Evolutionary conservation across 2,113 vertebrate species (phyloP).

Genomic region (Saiga tatarica): DNA sequence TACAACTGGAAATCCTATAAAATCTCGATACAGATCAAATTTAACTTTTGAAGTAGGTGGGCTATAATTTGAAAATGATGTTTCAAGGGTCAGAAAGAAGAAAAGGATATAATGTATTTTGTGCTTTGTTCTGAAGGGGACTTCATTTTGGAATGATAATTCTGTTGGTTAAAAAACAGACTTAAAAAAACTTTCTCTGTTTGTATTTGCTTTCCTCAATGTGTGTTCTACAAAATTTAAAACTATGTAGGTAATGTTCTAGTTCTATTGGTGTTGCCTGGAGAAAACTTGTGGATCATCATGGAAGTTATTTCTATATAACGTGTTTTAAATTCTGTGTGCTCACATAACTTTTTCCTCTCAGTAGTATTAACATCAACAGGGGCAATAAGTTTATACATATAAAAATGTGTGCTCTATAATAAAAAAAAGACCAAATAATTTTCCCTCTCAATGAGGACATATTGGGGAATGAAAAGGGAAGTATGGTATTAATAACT

Average conservation of each 20-base stretch:
- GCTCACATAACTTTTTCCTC: neutral
- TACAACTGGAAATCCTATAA: neutral
- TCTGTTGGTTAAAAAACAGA: neutral
- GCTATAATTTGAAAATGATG: neutral
- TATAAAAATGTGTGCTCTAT: neutral
- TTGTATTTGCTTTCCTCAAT: neutral
- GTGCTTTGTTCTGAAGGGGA: neutral
- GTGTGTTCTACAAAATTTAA: neutral
- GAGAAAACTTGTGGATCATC: neutral
- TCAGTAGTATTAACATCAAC: neutral
- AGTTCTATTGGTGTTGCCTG: neutral
- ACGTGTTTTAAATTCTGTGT: neutral
- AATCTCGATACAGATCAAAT: neutral
- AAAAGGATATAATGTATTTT: neutral
- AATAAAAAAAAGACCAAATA: neutral
- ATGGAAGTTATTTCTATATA: neutral
- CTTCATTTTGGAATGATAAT: neutral
- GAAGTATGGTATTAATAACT: neutral
- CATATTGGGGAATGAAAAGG: neutral
- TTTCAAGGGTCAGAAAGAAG: neutral
- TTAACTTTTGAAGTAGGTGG: neutral
- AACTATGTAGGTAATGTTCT: neutral
- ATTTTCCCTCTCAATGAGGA: neutral
- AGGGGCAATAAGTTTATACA: neutral
- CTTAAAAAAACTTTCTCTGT: neutral